A percentile compares a stretch with the other conserved stretches of the same genome.
Conservation (phyloP, 2,797 vertebrate genomes). For the Dendrocincla tyrannina region DNA sequence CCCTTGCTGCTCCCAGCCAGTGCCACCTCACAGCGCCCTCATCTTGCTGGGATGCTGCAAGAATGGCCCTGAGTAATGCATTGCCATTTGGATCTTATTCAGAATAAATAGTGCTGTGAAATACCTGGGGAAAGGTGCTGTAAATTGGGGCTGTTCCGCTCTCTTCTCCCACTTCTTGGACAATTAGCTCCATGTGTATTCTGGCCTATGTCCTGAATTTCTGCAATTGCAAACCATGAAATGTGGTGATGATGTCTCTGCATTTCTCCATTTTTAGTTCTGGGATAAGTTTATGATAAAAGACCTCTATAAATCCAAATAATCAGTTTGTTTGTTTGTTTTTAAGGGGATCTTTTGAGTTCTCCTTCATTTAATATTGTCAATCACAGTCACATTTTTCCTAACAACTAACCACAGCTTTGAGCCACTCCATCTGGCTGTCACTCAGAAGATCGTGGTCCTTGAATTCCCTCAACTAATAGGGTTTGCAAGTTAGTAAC, state of each 20-base stretch:
- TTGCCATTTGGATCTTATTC: neutral
- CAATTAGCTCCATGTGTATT: neutral
- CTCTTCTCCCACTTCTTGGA: neutral
- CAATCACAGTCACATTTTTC: neutral
- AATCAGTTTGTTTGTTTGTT: neutral
- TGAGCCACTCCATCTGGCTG: neutral
- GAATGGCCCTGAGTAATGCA: neutral
- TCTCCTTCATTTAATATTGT: neutral
- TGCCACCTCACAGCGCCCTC: neutral
- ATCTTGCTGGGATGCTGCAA: neutral
- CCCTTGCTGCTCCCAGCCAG: neutral
- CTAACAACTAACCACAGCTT: neutral
- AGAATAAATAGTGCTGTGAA: neutral
- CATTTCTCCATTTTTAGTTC: neutral
- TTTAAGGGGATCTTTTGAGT: constrained; percentile 30
- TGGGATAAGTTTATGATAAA: neutral
- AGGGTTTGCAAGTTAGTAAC: neutral
- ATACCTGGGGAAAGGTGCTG: neutral
- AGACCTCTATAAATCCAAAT: constrained; percentile 3
- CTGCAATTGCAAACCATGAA: neutral
- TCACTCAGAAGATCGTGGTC: neutral
- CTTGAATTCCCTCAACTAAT: neutral
- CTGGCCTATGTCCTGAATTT: neutral
- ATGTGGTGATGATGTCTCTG: neutral
- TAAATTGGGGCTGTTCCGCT: neutral